Conservation (phyloP, 2,797 vertebrate genomes). For the Cyclopterus lumpus region DNA sequence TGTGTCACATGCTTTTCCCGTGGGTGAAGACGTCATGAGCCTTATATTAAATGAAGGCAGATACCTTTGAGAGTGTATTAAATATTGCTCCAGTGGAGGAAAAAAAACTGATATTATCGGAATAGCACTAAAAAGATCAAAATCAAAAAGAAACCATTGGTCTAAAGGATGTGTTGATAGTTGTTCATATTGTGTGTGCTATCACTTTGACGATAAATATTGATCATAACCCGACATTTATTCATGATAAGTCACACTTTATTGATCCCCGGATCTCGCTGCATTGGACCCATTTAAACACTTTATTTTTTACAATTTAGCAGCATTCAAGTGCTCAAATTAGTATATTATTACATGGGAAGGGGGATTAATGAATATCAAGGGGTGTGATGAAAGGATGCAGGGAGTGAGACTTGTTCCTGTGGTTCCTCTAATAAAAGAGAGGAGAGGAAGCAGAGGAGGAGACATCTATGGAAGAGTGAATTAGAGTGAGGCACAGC, state of each 20-base stretch:
- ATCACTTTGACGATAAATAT: slow-evolving; percentile 2
- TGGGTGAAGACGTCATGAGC: slow-evolving; percentile 32
- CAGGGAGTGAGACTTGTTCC: background rate
- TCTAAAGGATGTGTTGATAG: slow-evolving; percentile 16
- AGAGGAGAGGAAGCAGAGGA: background rate
- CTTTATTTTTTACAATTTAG: background rate
- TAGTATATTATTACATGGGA: background rate
- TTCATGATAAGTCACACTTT: slow-evolving; percentile 8
- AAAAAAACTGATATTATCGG: slow-evolving; percentile 2
- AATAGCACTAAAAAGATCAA: slow-evolving; percentile 9
- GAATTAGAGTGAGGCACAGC: slow-evolving; percentile 2
- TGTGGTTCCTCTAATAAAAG: slow-evolving; percentile 4
- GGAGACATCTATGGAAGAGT: background rate
- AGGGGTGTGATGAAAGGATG: background rate
- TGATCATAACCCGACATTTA: slow-evolving; percentile 23
- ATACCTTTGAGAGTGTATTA: slow-evolving; percentile 40
- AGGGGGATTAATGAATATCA: background rate
- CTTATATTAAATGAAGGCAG: slow-evolving; percentile 34
- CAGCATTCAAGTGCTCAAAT: background rate
- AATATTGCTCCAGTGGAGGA: slow-evolving; percentile 33
- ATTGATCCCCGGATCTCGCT: slow-evolving; percentile 2
- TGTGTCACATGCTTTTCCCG: slow-evolving; percentile 31
- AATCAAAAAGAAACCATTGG: slow-evolving; percentile 12
- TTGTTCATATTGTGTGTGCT: slow-evolving; percentile 1
- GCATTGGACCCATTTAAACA: background rate